Base-by-base conservation (phyloP, 2,797 vertebrate genomes). In the Gobio occitaniae region DNA sequence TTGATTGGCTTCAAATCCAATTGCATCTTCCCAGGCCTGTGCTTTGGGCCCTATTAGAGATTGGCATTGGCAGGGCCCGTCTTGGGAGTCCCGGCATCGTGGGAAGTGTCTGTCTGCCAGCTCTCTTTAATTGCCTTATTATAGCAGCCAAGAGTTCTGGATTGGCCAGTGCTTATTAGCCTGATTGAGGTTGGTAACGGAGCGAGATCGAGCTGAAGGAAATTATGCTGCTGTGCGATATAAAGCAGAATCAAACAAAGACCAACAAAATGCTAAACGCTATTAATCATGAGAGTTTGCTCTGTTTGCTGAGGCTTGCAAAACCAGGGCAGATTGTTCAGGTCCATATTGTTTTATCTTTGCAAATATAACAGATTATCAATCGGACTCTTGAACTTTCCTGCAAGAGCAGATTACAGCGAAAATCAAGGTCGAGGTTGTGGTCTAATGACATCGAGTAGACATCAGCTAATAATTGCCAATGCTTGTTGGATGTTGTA, bases 1-100 rank as follows among this genome's bases (percentile, higher is more conserved):
- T 89, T 91, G 91, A 92, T 92, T 92, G 91, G 88, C 90, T 90
- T 92, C 90, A 90, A 91, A 91, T 88, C 90, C 92, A 91, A 91
- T 92, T 90, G 89, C 83, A 84, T 89, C 87, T 86, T 56, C 78
- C 80, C 63, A 70, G 85, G 75, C 83, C 86, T 82, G 87, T 86
- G 86, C 84, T 87, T 87, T 81, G 86, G 84, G 87, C 80, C 90
- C 88, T 90, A 90, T 91, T 92, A 92, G 88, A 89, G 86, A 91
- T 89, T 90, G 85, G 85, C 90, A 90, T 90, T 92, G 90, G 91
- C 91, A 91, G 90, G 87, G 83, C 71, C 59, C 50, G 87, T 88
- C 87, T 82, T 88, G 84, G 83, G 87, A 87, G 66, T 81, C 80
- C 82, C 63, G 25, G 66, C 80, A 76, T 72, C 74, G 78, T 80